Evolutionary conservation across 2,888 invertebrate species (phyloP).

Genomic region (Spisula solida): DNA sequence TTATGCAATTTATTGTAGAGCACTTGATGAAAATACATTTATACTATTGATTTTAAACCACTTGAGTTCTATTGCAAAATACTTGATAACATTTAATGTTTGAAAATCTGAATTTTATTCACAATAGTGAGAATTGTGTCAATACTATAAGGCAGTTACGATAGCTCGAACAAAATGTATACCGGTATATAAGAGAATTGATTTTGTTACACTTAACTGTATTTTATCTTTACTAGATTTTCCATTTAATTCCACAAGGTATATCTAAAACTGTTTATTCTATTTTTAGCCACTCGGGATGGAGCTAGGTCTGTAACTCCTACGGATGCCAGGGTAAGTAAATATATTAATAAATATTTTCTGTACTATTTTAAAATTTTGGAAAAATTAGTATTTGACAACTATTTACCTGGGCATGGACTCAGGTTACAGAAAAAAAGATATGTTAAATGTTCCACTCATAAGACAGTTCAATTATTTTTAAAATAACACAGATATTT

Average conservation of each 20-base stretch:
- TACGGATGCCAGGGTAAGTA: conserved; percentile 60
- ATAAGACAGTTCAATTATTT: too few species aligned
- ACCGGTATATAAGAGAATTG: background rate
- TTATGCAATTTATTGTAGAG: background rate
- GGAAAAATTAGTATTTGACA: too few species aligned
- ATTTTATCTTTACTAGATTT: background rate
- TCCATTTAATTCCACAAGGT: background rate
- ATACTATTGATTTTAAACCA: background rate
- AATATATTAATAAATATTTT: too few species aligned
- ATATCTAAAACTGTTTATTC: background rate
- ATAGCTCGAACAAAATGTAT: background rate
- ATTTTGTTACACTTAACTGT: background rate
- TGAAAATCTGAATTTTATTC: background rate
- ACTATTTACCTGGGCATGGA: too few species aligned
- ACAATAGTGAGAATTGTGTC: background rate
- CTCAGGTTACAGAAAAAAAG: too few species aligned
- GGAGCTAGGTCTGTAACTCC: conserved; percentile 63
- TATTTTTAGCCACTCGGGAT: conserved; percentile 54
- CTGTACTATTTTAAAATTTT: too few species aligned
- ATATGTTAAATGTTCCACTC: too few species aligned
- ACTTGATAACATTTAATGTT: background rate
- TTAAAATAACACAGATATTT: too few species aligned
- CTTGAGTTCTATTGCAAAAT: background rate
- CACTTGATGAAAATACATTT: background rate
- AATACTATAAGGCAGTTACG: background rate